Conservation (phyloP, 2,888 invertebrate species). For the Cylloceria caligata region DNA sequence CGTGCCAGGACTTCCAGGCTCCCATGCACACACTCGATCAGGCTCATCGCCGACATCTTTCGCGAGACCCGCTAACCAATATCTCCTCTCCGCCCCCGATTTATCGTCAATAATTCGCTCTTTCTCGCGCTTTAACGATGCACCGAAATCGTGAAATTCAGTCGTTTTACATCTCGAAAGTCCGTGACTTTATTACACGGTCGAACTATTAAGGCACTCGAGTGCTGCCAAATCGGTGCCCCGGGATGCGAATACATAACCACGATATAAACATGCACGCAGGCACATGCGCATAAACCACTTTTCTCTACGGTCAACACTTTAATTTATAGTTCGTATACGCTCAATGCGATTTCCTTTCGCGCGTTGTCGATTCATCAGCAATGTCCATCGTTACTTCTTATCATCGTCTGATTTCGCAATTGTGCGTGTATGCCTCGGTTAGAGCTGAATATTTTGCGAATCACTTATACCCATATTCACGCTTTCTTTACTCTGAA, state of each 20-base stretch:
- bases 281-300: background rate
- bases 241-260: background rate
- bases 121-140: slow-evolving; percentile 21
- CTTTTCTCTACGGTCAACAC: slow-evolving; percentile 1
- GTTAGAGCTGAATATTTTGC: background rate
- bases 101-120: slow-evolving; percentile 36
- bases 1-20: background rate
- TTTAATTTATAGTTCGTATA: slow-evolving; percentile 3
- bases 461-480: background rate
- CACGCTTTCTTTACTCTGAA: no score
- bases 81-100: slow-evolving; percentile 40
- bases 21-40: background rate
- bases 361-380: slow-evolving; percentile 8
- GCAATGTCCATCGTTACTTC: background rate
- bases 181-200: slow-evolving; percentile 35
- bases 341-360: background rate
- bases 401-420: slow-evolving; percentile 1
- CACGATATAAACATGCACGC: background rate
- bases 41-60: slow-evolving; percentile 1
- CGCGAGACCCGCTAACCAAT: slow-evolving; percentile 15
- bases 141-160: slow-evolving; percentile 18
- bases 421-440: background rate
- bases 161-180: slow-evolving; percentile 23
- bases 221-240: slow-evolving; percentile 21
- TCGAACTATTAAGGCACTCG: slow-evolving; percentile 1